These are phyloP conservation scores for Boleophthalmus pectinirostris DNA, from an alignment of 2,113 vertebrate genomes.

Conservation along the genomic window DNA sequence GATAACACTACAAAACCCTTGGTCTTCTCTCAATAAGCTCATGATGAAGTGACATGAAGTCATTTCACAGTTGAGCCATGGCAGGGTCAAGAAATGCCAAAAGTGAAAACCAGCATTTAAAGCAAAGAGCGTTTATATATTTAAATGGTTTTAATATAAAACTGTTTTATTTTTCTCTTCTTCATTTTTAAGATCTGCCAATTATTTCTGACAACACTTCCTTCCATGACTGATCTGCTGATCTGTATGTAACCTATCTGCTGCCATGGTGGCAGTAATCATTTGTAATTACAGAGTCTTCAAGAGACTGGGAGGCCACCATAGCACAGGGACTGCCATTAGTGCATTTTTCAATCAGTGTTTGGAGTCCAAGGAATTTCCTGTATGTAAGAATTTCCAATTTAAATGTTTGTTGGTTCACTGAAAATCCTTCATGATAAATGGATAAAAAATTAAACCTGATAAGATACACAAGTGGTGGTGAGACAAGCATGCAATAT, in stretches of 20 bases:
- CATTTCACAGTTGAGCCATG: too few species aligned
- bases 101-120: too few species aligned
- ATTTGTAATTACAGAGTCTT: slow-evolving; percentile 32
- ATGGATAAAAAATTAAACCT: not conserved
- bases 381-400: slow-evolving; percentile 17
- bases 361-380: slow-evolving; percentile 44
- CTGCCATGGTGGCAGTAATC: slow-evolving; percentile 11
- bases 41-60: too few species aligned
- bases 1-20: too few species aligned
- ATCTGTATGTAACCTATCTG: slow-evolving; percentile 4
- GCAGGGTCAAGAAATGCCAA: too few species aligned
- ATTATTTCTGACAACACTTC: not conserved
- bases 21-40: too few species aligned
- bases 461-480: not conserved
- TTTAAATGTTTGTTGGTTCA: slow-evolving; percentile 10
- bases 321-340: slow-evolving; percentile 16
- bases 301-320: slow-evolving; percentile 22
- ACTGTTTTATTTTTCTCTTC: too few species aligned
- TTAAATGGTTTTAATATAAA: too few species aligned
- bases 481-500: not conserved
- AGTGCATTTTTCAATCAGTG: not conserved
- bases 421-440: slow-evolving; percentile 3
- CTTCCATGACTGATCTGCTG: not conserved
- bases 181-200: not conserved
- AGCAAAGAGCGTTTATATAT: too few species aligned